Evolutionary conservation across 2,113 vertebrate species (phyloP).

Genomic region (Catagonus wagneri): DNA sequence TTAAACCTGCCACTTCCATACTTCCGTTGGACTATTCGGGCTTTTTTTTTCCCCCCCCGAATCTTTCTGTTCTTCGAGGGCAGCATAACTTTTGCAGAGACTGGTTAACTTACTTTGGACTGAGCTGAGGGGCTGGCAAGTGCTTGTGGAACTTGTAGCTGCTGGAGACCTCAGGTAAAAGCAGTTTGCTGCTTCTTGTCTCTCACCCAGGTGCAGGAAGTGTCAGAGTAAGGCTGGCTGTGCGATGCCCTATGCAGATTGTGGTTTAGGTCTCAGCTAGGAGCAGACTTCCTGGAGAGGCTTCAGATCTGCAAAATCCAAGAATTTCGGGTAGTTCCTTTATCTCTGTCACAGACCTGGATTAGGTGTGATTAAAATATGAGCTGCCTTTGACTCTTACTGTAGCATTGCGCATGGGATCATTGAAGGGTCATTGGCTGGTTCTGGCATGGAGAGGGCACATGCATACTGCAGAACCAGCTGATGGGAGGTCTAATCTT

Average conservation of each 20-base stretch:
- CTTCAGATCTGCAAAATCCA: neutral
- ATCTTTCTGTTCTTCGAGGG: conserved; percentile 40
- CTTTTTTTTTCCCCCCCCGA: neutral
- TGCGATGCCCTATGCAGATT: conserved; percentile 14
- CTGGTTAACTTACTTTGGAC: conserved; percentile 43
- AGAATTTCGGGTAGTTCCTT: neutral
- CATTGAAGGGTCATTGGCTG: neutral
- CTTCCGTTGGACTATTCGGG: neutral
- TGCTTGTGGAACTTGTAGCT: neutral
- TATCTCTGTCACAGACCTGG: neutral
- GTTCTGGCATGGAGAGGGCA: neutral
- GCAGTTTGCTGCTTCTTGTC: conserved; percentile 1
- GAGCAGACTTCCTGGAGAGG: conserved; percentile 15
- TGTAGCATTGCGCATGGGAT: neutral
- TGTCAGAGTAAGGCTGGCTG: neutral
- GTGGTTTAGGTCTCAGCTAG: neutral
- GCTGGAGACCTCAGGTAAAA: neutral
- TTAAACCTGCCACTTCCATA: neutral
- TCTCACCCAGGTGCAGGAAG: neutral
- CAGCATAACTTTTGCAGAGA: conserved; percentile 19
- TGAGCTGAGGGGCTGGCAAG: conserved; percentile 4
- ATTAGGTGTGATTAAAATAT: neutral
- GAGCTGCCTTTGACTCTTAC: conserved; percentile 4
- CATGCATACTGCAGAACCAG: neutral
- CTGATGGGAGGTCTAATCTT: neutral